A percentile compares a stretch with the other conserved stretches of the same genome.
These are phyloP conservation scores for Lithobates pipiens DNA, from an alignment of 2,797 vertebrate genomes.

Conservation along the genomic window DNA sequence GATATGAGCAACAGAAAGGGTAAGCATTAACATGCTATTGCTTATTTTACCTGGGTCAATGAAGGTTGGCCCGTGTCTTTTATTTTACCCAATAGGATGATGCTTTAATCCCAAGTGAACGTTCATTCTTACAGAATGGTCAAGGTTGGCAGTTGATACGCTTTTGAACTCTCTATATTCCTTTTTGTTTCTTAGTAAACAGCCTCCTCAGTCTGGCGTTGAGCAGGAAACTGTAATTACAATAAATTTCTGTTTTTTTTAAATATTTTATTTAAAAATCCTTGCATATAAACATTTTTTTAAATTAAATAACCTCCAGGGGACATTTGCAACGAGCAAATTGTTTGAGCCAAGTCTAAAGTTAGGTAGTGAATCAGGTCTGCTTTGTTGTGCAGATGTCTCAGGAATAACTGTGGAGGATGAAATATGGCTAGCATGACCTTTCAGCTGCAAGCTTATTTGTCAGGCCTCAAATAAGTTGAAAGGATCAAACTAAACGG, in stretches of 20 bases:
- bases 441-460: conserved; percentile 96
- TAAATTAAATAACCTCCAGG: conserved; percentile 79
- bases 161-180: neutral
- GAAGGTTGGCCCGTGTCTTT: too few relatives aligned
- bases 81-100: neutral
- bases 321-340: conserved; percentile 87
- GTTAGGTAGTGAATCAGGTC: conserved; percentile 87
- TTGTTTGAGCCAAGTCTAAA: conserved; percentile 83
- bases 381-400: conserved; percentile 92
- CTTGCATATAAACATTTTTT: conserved; percentile 69
- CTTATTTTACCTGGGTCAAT: too few relatives aligned
- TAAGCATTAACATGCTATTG: too few relatives aligned
- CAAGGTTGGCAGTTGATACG: neutral
- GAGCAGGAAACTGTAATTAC: conserved; percentile 18
- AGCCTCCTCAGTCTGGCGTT: neutral
- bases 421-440: conserved; percentile 93
- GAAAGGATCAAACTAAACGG: conserved; percentile 94
- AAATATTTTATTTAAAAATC: conserved; percentile 72
- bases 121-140: neutral
- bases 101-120: neutral
- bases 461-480: conserved; percentile 96
- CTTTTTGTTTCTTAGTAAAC: conserved; percentile 31
- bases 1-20: too few relatives aligned
- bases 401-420: conserved; percentile 87
- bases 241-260: conserved; percentile 60